phyloP scores from a whole-genome alignment of 2,113 vertebrate species.

The Camelus bactrianus region DNA sequence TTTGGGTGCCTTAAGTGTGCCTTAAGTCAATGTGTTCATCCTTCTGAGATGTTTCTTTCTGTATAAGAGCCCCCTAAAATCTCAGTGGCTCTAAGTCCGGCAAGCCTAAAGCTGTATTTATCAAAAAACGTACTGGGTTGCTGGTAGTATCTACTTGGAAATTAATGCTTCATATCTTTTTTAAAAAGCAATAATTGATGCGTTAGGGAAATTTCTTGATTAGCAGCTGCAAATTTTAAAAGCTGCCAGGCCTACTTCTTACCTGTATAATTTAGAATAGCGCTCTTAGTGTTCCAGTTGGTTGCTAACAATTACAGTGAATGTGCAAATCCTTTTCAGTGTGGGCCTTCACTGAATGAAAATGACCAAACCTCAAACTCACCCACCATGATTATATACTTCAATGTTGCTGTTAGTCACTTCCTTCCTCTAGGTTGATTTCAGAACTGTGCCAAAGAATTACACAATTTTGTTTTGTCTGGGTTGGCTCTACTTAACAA shows the following conservation, averaged over 20 bases:
- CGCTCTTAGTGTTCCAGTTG: neutral
- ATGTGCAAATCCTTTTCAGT: neutral
- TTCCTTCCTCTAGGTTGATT: neutral
- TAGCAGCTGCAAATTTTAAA: constrained; percentile 51
- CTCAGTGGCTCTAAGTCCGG: neutral
- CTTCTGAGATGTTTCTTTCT: constrained; percentile 27
- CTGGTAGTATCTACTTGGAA: constrained; percentile 21
- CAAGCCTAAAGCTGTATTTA: constrained; percentile 21
- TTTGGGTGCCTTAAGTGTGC: neutral
- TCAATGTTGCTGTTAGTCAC: neutral
- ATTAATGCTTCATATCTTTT: constrained; percentile 25
- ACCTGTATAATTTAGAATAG: neutral
- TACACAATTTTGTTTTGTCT: neutral
- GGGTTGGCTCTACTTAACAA: constrained; percentile 4
- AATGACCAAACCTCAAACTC: neutral
- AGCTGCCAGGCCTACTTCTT: neutral
- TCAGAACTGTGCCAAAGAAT: neutral
- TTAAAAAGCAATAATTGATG: neutral
- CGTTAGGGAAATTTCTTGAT: neutral
- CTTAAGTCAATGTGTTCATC: neutral
- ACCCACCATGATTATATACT: neutral
- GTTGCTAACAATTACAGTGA: neutral
- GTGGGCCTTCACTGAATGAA: neutral
- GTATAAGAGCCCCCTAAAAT: neutral
- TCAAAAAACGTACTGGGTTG: neutral